Conservation (phyloP, 2,888 invertebrate genomes). For the Lasius fuliginosus region DNA sequence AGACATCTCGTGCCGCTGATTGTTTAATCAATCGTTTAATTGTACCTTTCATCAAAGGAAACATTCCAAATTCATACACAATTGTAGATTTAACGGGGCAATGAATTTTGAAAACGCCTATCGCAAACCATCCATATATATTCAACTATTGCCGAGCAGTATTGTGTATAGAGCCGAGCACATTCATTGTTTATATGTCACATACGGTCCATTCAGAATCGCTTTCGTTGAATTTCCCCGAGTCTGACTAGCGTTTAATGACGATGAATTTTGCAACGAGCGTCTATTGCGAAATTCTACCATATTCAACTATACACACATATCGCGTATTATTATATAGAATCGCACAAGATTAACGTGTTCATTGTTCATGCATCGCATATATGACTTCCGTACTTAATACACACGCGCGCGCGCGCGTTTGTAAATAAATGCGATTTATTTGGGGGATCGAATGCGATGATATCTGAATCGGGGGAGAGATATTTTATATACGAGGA, state of each 20-base stretch:
- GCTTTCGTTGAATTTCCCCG: background rate
- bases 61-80: background rate
- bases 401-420: background rate
- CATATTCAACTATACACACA: background rate
- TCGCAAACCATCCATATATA: background rate
- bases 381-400: background rate
- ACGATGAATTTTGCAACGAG: constrained; percentile 34
- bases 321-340: background rate
- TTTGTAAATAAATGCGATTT: background rate
- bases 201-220: constrained; percentile 9
- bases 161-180: background rate
- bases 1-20: constrained; percentile 60
- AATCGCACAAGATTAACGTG: background rate
- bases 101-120: background rate
- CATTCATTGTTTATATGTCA: constrained; percentile 23
- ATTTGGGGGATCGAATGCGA: background rate
- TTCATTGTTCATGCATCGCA: background rate
- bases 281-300: background rate
- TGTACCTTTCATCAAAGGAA: background rate
- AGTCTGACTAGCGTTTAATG: constrained; percentile 21
- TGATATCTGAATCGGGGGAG: background rate
- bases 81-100: constrained; percentile 6
- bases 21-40: constrained; percentile 67
- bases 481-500: background rate
- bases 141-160: constrained; percentile 1